phyloP scores from a whole-genome alignment of 2,113 vertebrate species.

The Toxotes chatareus region DNA sequence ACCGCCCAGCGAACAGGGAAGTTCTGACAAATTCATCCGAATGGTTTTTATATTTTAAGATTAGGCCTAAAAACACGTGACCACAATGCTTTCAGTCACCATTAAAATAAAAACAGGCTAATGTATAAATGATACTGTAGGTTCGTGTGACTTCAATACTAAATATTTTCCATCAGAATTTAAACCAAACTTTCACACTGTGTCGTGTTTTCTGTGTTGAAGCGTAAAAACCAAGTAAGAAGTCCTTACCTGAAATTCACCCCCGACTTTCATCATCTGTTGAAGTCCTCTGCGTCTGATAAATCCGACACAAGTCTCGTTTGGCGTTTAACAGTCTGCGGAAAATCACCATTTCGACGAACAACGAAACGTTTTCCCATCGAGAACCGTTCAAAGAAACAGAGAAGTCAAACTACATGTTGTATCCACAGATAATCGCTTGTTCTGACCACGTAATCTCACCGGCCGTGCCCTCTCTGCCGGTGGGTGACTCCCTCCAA shows the following conservation, averaged over 20 bases:
- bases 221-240: background rate
- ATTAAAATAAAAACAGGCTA: too few species aligned
- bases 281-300: background rate
- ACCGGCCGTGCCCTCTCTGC: conserved; percentile 27
- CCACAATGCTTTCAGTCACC: too few species aligned
- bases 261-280: conserved; percentile 53
- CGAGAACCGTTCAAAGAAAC: background rate
- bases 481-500: conserved; percentile 50
- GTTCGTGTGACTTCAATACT: background rate
- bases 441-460: conserved; percentile 48
- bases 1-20: background rate
- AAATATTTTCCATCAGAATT: background rate
- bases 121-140: too few species aligned
- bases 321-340: background rate
- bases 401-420: conserved; percentile 30
- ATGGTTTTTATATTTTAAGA: background rate
- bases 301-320: conserved; percentile 43
- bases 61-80: background rate
- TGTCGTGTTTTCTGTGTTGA: background rate
- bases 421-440: conserved; percentile 30
- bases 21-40: background rate
- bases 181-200: background rate
- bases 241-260: conserved; percentile 68
- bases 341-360: conserved; percentile 3
- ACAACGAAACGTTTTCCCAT: background rate